Conservation (phyloP, 2,113 vertebrate species). For the Hippopotamus amphibius region DNA sequence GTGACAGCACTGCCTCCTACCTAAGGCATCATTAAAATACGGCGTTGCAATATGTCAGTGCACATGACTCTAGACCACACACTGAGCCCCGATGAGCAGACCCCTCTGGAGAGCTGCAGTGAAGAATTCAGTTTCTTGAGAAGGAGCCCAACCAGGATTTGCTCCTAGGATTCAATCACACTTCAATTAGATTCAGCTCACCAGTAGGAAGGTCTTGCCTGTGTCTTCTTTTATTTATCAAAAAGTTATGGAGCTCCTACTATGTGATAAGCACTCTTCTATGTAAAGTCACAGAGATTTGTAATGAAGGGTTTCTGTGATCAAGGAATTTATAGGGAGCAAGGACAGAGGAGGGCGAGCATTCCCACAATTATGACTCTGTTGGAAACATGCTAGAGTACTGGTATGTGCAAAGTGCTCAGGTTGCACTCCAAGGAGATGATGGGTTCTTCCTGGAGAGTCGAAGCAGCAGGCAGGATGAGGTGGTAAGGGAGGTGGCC, state of each 20-base stretch:
- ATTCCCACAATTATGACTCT: not conserved
- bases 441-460: not conserved
- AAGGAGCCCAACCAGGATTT: conserved; percentile 18
- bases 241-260: not conserved
- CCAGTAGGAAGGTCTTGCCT: not conserved
- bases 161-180: conserved; percentile 32
- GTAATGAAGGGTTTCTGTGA: not conserved
- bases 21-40: conserved; percentile 81
- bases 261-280: not conserved
- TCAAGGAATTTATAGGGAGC: not conserved
- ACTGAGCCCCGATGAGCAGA: conserved; percentile 62
- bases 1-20: conserved; percentile 78
- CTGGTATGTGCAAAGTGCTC: accelerated
- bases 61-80: conserved; percentile 78
- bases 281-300: not conserved
- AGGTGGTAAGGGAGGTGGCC: not conserved
- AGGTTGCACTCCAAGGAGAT: accelerated
- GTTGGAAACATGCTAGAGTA: not conserved
- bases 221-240: conserved; percentile 12
- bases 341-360: not conserved
- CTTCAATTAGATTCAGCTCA: conserved; percentile 4
- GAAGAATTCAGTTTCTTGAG: conserved; percentile 50
- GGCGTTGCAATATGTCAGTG: conserved; percentile 67
- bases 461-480: not conserved
- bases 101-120: conserved; percentile 59